A percentile compares a stretch with the other conserved stretches of the same genome.
Conservation (phyloP, 2,113 vertebrate species). For the Pagrus major region DNA sequence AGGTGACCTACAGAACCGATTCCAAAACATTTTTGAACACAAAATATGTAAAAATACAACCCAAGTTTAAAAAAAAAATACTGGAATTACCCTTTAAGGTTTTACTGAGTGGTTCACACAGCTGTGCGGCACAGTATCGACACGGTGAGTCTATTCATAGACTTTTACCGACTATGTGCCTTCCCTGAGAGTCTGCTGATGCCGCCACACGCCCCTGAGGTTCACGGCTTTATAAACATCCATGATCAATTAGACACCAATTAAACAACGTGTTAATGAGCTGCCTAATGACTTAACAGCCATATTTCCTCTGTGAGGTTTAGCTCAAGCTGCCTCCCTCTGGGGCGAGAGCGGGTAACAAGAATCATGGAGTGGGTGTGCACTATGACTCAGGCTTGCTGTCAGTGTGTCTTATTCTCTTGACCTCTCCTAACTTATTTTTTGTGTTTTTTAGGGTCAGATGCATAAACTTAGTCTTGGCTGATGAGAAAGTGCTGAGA, state of each 20-base stretch:
- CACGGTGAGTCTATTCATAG: constrained; percentile 28
- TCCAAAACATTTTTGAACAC: too few relatives aligned
- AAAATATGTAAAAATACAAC: too few relatives aligned
- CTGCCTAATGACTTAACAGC: constrained; percentile 76
- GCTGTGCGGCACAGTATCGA: constrained; percentile 25
- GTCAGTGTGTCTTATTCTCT: constrained; percentile 7
- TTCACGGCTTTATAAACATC: constrained; percentile 71
- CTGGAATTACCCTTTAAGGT: too few relatives aligned
- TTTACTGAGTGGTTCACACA: constrained; percentile 13
- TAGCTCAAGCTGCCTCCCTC: constrained; percentile 43
- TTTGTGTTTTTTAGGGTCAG: constrained; percentile 7
- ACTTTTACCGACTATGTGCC: neutral
- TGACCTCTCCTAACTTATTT: neutral
- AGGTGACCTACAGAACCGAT: too few relatives aligned
- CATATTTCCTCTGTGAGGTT: constrained; percentile 63
- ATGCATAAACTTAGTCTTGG: neutral
- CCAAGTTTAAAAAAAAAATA: too few relatives aligned
- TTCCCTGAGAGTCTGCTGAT: constrained; percentile 39
- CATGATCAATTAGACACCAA: constrained; percentile 81
- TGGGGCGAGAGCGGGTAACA: constrained; percentile 13
- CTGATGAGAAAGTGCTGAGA: constrained; percentile 7
- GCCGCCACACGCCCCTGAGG: constrained; percentile 49
- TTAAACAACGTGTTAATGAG: constrained; percentile 77
- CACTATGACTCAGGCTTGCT: constrained; percentile 3
- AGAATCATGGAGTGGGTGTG: constrained; percentile 29